A percentile compares a stretch with the other conserved stretches of the same genome.
These are phyloP conservation scores for Timema cristinae DNA, from an alignment of 2,888 invertebrate species.

Conservation along the genomic window DNA sequence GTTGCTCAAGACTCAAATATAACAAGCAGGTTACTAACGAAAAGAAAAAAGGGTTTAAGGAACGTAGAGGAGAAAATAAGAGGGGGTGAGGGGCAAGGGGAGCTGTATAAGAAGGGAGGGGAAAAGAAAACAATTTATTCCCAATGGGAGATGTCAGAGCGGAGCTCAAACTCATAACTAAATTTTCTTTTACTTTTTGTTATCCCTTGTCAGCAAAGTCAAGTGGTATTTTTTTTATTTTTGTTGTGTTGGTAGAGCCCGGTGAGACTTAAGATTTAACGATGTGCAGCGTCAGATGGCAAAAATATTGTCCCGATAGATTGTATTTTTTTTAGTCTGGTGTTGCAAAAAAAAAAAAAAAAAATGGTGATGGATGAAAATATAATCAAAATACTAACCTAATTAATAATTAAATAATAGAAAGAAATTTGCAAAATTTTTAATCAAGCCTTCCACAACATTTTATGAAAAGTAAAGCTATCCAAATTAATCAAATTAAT, in stretches of 20 bases:
- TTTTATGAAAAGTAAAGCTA: no score
- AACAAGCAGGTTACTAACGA: conserved; percentile 9
- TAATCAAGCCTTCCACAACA: no score
- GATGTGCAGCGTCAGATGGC: no score
- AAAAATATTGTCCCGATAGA: no score
- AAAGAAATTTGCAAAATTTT: no score
- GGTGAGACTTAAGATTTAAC: no score
- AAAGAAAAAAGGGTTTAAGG: background rate
- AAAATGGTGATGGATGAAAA: no score
- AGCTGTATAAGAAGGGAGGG: background rate
- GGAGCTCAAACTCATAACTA: conserved; percentile 14
- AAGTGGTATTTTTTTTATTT: background rate
- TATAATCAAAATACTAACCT: no score
- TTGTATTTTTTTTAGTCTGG: no score
- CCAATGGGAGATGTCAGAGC: conserved; percentile 4
- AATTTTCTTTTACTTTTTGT: background rate
- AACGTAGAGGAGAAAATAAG: background rate
- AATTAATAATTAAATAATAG: no score
- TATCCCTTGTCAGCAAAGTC: conserved; percentile 2
- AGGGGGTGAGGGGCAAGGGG: background rate
- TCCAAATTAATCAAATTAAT: no score
- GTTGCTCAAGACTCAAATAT: conserved; percentile 1
- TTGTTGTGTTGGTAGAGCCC: background rate
- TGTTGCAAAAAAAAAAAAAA: no score
- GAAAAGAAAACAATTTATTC: background rate